Base-by-base conservation (phyloP, 2,888 invertebrate species). In the Sacculina carcini region DNA sequence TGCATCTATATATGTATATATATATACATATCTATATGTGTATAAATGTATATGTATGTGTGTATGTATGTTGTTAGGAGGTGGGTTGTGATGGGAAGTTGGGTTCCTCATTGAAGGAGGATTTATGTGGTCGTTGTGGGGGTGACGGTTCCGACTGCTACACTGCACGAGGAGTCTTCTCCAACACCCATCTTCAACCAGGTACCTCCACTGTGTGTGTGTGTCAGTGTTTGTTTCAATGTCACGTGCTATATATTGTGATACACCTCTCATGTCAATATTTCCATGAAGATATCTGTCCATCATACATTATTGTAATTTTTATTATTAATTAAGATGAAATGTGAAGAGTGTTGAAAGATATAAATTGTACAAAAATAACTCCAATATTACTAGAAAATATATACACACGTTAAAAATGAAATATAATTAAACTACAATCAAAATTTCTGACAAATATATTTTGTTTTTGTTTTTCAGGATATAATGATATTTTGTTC, bases 61-160 rank as follows among this genome's bases (percentile, higher is more conserved):
- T 26, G 24, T 23, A 19, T 24, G 23, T 10, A 14, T 36, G 34
- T 50, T 61, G 63, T 24, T 61, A 85, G 82, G 76, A 80, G 9
- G 85, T 92, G 39, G 94, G 94, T 52, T 94, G 94, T 65, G 92
- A 94, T 66, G 79, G 79, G 74, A 79, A 86, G 77, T 69, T 94
- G 60, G 92, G 90, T 12, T 92, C 92, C 5, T 69, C 72, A 51
- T 76, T 79, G 10, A 73, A 74, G 58, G 87, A 87, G 67, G 94
- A 94, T 67, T 79, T 80, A 59, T 94, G 94, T 63, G 74, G 87
- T 38, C 76, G 78, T 60, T 94, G 94, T 63, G 82, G 83, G n/a
- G 92, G 92, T 1, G 80, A 87, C 64, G 78, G 78, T 53, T 76
- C 78, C 58, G 62, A 65, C 12, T 94, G 94, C 64, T 77, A 78